Conservation (phyloP, 2,888 invertebrate genomes). For the Melikaiella ostensackeni region DNA sequence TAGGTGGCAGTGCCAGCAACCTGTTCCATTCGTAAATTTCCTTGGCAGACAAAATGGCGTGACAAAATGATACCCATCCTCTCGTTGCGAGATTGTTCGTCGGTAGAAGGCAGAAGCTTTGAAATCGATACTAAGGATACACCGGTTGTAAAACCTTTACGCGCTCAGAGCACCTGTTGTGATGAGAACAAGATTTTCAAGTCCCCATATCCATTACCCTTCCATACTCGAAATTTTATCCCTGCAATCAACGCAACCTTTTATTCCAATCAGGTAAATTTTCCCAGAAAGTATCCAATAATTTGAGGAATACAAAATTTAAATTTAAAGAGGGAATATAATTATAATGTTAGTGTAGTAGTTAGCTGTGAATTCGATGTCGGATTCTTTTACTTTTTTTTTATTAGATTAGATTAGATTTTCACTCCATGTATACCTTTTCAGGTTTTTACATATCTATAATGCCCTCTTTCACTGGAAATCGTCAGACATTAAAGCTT, state of each 20-base stretch:
- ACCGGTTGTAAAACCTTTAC: slow-evolving; percentile 31
- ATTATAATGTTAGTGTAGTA: too few species aligned
- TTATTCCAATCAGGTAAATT: too few species aligned
- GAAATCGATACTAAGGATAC: slow-evolving; percentile 44
- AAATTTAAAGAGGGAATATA: too few species aligned
- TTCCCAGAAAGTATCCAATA: too few species aligned
- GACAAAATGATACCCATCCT: slow-evolving; percentile 45
- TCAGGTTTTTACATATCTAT: too few species aligned
- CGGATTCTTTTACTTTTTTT: too few species aligned
- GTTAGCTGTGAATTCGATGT: too few species aligned
- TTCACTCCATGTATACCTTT: too few species aligned
- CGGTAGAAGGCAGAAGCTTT: slow-evolving; percentile 46
- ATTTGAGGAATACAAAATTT: too few species aligned
- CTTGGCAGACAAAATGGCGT: slow-evolving; percentile 46
- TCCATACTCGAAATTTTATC: background rate
- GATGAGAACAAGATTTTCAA: slow-evolving; percentile 24
- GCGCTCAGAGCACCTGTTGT: slow-evolving; percentile 20
- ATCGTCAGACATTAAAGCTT: too few species aligned
- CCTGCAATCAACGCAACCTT: background rate
- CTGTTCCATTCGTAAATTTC: slow-evolving; percentile 48
- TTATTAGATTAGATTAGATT: too few species aligned
- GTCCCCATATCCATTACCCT: slow-evolving; percentile 10
- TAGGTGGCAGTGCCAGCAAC: slow-evolving; percentile 38
- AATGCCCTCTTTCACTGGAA: too few species aligned
- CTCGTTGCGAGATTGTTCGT: slow-evolving; percentile 45